Evolutionary conservation across 1,140 invertebrate species (phyloP).

Genomic region (Papilio machaon): DNA sequence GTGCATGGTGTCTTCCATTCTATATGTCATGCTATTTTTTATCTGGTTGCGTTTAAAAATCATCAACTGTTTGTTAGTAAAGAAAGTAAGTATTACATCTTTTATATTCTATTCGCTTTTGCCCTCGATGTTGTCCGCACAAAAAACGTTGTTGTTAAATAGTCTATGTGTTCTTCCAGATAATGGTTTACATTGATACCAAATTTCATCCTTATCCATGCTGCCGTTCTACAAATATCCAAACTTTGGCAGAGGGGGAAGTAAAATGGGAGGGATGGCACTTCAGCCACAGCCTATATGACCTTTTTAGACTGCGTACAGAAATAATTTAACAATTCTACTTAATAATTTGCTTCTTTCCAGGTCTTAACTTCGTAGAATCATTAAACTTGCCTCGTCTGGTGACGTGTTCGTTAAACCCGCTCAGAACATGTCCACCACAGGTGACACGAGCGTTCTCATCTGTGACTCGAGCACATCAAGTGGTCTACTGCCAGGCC

Average conservation of each 20-base stretch:
- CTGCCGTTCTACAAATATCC: too few relatives aligned
- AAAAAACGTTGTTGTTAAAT: too few relatives aligned
- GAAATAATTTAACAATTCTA: too few relatives aligned
- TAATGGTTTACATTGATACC: too few relatives aligned
- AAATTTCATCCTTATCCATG: too few relatives aligned
- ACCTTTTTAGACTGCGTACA: too few relatives aligned
- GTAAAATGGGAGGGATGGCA: too few relatives aligned
- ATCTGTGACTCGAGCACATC: slow-evolving; percentile 91
- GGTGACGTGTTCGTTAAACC: slow-evolving; percentile 92
- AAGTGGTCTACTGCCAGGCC: slow-evolving; percentile 95
- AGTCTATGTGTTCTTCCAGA: too few relatives aligned
- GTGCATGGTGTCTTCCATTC: slow-evolving; percentile 94
- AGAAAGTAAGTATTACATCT: slow-evolving; percentile 84
- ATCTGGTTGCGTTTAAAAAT: slow-evolving; percentile 93
- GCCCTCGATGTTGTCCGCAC: too few relatives aligned
- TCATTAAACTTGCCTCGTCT: slow-evolving; percentile 92
- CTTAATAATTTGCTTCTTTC: slow-evolving; percentile 54
- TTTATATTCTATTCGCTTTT: slow-evolving; percentile 24
- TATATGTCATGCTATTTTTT: slow-evolving; percentile 95
- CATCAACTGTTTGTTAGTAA: slow-evolving; percentile 89
- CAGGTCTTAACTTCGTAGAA: slow-evolving; percentile 90
- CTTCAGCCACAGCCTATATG: too few relatives aligned
- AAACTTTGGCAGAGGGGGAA: too few relatives aligned
- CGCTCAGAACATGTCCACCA: slow-evolving; percentile 89
- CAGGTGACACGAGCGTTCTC: slow-evolving; percentile 93